These are phyloP conservation scores for Thunnus maccoyii DNA, from an alignment of 2,113 vertebrate species.

Conservation along the genomic window DNA sequence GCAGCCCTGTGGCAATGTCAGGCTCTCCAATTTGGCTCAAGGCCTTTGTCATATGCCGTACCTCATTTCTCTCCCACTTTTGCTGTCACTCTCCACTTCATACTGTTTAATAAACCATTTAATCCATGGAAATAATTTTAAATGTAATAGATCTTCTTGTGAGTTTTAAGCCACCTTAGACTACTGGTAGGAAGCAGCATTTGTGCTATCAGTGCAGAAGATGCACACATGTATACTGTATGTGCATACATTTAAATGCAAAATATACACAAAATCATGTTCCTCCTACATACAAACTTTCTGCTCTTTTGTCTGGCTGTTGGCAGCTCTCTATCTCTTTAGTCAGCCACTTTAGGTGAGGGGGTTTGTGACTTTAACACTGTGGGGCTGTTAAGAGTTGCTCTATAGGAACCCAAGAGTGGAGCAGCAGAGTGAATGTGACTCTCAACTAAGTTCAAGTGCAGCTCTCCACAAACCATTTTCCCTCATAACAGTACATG, in stretches of 20 bases:
- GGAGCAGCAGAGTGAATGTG: conserved; percentile 51
- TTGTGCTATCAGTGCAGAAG: not conserved
- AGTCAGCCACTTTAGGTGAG: conserved; percentile 40
- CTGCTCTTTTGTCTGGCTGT: not conserved
- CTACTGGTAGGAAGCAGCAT: not conserved
- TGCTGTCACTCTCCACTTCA: not conserved
- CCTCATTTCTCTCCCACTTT: conserved; percentile 31
- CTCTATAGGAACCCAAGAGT: conserved; percentile 47
- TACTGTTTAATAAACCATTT: conserved; percentile 11
- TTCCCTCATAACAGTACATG: conserved; percentile 36
- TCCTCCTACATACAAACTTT: not conserved
- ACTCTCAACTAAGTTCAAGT: conserved; percentile 58
- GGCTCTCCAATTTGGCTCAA: conserved; percentile 41
- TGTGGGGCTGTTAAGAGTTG: conserved; percentile 33
- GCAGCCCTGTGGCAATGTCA: conserved; percentile 34
- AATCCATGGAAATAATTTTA: conserved; percentile 20
- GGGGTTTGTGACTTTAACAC: conserved; percentile 49
- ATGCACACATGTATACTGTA: not conserved
- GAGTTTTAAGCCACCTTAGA: conserved; percentile 16
- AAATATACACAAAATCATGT: not conserved
- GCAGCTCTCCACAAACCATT: conserved; percentile 57
- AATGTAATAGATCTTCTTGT: not conserved
- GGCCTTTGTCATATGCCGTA: conserved; percentile 40
- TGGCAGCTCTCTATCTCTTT: not conserved
- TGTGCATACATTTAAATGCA: conserved; percentile 5